Evolutionary conservation across 2,888 invertebrate genomes (phyloP).

Genomic region (Bembecia ichneumoniformis): DNA sequence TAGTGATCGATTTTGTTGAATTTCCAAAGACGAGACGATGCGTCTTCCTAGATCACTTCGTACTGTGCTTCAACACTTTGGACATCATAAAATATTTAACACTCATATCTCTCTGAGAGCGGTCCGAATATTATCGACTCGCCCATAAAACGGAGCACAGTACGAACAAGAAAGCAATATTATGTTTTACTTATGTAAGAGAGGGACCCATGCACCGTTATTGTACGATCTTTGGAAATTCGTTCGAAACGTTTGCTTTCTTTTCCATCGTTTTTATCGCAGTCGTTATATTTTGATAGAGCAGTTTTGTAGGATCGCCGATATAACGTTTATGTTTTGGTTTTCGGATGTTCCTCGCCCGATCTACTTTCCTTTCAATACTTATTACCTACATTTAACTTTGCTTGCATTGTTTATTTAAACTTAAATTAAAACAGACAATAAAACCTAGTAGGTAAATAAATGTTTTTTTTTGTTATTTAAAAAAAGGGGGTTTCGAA

Average conservation of each 20-base stretch:
- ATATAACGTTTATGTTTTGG: constrained; percentile 70
- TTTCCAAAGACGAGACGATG: too few relatives aligned
- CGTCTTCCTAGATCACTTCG: constrained; percentile 11
- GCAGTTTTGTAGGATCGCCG: constrained; percentile 60
- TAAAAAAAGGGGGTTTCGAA: too few relatives aligned
- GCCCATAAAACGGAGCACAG: constrained; percentile 60
- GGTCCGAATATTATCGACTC: constrained; percentile 67
- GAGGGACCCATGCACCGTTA: constrained; percentile 43
- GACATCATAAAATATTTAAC: constrained; percentile 69
- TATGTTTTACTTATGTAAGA: constrained; percentile 33
- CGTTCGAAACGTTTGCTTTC: constrained; percentile 65
- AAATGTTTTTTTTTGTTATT: too few relatives aligned
- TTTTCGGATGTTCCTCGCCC: constrained; percentile 40
- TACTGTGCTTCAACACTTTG: constrained; percentile 41
- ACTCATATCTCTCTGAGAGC: constrained; percentile 53
- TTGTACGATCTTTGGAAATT: constrained; percentile 67
- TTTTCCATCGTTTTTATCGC: constrained; percentile 69
- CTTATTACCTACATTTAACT: constrained; percentile 12
- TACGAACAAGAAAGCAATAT: constrained; percentile 42
- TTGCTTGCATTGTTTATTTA: constrained; percentile 23
- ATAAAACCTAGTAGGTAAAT: too few relatives aligned
- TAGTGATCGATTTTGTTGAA: too few relatives aligned
- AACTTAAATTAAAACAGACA: too few relatives aligned
- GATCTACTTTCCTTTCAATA: constrained; percentile 25
- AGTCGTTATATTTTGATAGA: constrained; percentile 71